These are phyloP conservation scores for Seira musarum DNA, from an alignment of 2,888 invertebrate species.

Conservation along the genomic window DNA sequence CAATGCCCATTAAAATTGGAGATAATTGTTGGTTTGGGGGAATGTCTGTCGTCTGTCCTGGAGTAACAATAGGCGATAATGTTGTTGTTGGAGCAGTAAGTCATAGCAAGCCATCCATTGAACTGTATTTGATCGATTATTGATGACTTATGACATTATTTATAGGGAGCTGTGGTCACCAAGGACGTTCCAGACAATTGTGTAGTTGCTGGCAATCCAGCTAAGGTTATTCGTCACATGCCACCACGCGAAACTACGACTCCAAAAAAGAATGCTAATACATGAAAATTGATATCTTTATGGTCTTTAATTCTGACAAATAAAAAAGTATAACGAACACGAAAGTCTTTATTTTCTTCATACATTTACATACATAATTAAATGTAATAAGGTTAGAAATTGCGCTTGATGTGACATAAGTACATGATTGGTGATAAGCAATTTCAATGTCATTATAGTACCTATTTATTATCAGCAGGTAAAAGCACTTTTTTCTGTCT, in stretches of 20 bases:
- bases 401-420: no score
- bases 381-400: no score
- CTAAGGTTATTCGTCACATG: conserved; percentile 60
- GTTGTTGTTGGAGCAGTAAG: conserved; percentile 48
- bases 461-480: no score
- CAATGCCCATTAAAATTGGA: conserved; percentile 63
- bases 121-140: not conserved
- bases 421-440: no score
- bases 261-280: no score
- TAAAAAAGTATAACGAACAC: no score
- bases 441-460: no score
- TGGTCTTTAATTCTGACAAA: no score
- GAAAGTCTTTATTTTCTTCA: no score
- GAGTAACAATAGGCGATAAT: conserved; percentile 66
- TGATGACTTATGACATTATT: not conserved
- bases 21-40: conserved; percentile 64
- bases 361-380: no score
- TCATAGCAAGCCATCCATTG: not conserved
- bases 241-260: conserved; percentile 36
- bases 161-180: conserved; percentile 63
- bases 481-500: no score
- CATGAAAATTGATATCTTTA: no score
- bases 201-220: conserved; percentile 65
- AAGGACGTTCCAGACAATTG: conserved; percentile 61
- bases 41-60: conserved; percentile 62